Evolutionary conservation across 2,888 invertebrate species (phyloP).

Genomic region (Sarcophaga variegata): DNA sequence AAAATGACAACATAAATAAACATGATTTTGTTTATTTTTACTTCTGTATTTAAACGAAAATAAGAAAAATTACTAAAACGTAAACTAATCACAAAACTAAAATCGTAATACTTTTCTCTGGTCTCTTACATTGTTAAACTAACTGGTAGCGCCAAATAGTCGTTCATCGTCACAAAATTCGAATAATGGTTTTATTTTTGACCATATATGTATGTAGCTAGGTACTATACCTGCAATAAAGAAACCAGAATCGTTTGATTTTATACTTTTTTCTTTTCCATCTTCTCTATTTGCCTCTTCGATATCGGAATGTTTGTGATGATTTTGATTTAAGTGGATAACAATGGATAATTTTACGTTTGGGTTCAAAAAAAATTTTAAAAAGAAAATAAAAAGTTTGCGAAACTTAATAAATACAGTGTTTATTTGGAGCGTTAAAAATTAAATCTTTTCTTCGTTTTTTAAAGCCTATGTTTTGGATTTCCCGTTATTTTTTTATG

Average conservation of each 20-base stretch:
- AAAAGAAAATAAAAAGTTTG: too few relatives aligned
- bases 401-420: too few relatives aligned
- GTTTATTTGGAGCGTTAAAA: too few relatives aligned
- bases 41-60: slow-evolving; percentile 31
- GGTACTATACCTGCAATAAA: not conserved
- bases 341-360: too few relatives aligned
- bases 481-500: too few relatives aligned
- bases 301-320: too few relatives aligned
- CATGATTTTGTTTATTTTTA: slow-evolving; percentile 38
- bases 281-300: too few relatives aligned
- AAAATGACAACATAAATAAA: slow-evolving; percentile 55
- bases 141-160: slow-evolving; percentile 64
- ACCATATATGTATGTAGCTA: not conserved
- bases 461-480: too few relatives aligned
- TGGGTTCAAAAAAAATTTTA: too few relatives aligned
- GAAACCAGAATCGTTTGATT: not conserved
- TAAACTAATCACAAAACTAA: slow-evolving; percentile 15
- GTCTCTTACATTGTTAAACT: slow-evolving; percentile 37
- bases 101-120: slow-evolving; percentile 39
- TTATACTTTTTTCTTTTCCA: not conserved
- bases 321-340: too few relatives aligned
- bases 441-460: too few relatives aligned
- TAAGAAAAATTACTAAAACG: slow-evolving; percentile 7
- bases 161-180: not conserved
- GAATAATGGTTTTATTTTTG: slow-evolving; percentile 15